A percentile compares a stretch with the other conserved stretches of the same genome.
Evolutionary conservation across 1,140 invertebrate genomes (phyloP).

Genomic region (Trichonephila clavata): DNA sequence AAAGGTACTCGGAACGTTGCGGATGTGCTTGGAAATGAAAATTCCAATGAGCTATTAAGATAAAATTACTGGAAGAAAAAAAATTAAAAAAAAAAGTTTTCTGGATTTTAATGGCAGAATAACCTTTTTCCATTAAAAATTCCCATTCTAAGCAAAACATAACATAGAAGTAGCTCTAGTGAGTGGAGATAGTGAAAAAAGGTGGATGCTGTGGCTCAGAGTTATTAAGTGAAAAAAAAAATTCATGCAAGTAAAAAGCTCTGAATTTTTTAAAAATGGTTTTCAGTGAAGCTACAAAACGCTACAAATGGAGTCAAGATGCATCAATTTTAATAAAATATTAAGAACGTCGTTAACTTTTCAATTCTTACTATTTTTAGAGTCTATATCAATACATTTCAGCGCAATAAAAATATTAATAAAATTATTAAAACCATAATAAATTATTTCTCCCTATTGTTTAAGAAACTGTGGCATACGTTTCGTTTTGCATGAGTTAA

Average conservation of each 20-base stretch:
- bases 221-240: background rate
- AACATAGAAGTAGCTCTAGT: background rate
- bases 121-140: conserved; percentile 28
- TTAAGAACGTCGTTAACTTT: too few relatives aligned
- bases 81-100: background rate
- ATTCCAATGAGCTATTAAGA: conserved; percentile 18
- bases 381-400: too few relatives aligned
- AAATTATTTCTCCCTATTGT: too few relatives aligned
- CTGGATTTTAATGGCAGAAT: conserved; percentile 6
- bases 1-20: background rate
- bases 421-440: too few relatives aligned
- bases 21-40: background rate
- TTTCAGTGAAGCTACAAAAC: too few relatives aligned
- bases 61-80: conserved; percentile 29
- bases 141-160: background rate
- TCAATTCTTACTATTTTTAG: too few relatives aligned
- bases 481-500: too few relatives aligned
- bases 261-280: too few relatives aligned
- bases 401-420: too few relatives aligned
- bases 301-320: too few relatives aligned
- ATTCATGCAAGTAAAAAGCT: background rate
- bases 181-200: background rate
- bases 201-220: background rate
- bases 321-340: too few relatives aligned
- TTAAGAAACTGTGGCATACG: too few relatives aligned